Percentiles rank a stretch among this genome's conserved stretches.
phyloP scores from a whole-genome alignment of 2,113 vertebrate species.

The Aegypius monachus region DNA sequence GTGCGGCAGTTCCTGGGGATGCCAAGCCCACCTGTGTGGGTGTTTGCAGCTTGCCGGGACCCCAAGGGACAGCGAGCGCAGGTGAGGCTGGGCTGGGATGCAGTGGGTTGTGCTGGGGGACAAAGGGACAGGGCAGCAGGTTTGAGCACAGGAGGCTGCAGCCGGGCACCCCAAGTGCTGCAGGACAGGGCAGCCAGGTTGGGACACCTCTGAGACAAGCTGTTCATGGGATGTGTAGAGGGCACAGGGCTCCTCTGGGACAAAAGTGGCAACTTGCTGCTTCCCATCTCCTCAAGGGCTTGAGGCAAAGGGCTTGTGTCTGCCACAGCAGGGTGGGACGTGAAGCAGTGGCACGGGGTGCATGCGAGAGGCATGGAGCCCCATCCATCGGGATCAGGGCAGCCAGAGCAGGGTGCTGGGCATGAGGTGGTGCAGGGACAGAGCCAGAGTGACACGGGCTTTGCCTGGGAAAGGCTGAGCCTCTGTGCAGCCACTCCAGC shows the following conservation, averaged over 20 bases:
- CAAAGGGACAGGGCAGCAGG: not conserved
- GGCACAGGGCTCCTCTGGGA: not conserved
- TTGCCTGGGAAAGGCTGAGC: not conserved
- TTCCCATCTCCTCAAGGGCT: too few relatives aligned
- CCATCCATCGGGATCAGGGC: rapidly evolving
- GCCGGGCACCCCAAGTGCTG: too few relatives aligned
- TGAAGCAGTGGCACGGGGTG: too few relatives aligned
- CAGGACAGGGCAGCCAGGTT: not conserved
- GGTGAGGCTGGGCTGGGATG: not conserved
- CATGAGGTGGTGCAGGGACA: rapidly evolving
- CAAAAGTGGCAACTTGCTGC: too few relatives aligned
- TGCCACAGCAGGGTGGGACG: too few relatives aligned
- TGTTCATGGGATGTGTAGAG: rapidly evolving
- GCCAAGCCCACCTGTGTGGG: not conserved
- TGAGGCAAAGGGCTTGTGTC: too few relatives aligned
- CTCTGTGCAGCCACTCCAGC: not conserved
- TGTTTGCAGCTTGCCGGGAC: slow-evolving; percentile 56
- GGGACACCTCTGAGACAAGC: rapidly evolving
- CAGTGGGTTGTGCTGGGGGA: not conserved
- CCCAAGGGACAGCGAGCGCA: slow-evolving; percentile 8
- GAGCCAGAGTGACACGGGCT: rapidly evolving
- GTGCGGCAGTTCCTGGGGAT: slow-evolving; percentile 3
- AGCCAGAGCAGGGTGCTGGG: not conserved
- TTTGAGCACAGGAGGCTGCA: not conserved
- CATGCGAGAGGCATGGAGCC: rapidly evolving